Evolutionary conservation across 1,140 invertebrate species (phyloP).

Genomic region (Heliconius himera): DNA sequence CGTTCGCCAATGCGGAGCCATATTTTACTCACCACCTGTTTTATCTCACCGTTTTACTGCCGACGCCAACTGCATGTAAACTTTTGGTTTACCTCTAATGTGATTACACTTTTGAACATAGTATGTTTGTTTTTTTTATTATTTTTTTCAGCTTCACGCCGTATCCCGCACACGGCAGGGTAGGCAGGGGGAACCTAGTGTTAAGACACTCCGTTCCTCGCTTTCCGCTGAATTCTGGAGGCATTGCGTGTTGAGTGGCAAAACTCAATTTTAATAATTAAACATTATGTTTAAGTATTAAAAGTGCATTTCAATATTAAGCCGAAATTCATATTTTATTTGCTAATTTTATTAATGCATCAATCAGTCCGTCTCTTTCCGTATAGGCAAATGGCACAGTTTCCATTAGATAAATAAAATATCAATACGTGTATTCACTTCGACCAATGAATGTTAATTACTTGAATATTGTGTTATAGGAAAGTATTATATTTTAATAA

Average conservation of each 20-base stretch:
- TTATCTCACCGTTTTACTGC: slow-evolving; percentile 47
- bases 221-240: too few relatives aligned
- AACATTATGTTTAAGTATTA: too few relatives aligned
- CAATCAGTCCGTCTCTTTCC: neutral
- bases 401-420: slow-evolving; percentile 13
- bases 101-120: neutral
- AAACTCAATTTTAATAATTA: too few relatives aligned
- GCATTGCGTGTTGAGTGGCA: too few relatives aligned
- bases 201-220: too few relatives aligned
- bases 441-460: neutral
- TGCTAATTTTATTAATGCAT: neutral
- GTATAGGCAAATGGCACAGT: neutral
- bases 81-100: slow-evolving; percentile 16
- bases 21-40: slow-evolving; percentile 67
- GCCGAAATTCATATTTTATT: neutral
- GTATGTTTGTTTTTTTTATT: neutral
- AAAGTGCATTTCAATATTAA: neutral
- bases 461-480: too few relatives aligned
- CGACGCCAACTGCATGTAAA: slow-evolving; percentile 28
- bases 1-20: slow-evolving; percentile 60
- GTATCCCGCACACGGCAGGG: too few relatives aligned
- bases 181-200: too few relatives aligned
- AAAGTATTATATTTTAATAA: too few relatives aligned
- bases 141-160: neutral
- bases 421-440: neutral